Conservation (phyloP, 2,113 vertebrate genomes). For the Pitta sordida region DNA sequence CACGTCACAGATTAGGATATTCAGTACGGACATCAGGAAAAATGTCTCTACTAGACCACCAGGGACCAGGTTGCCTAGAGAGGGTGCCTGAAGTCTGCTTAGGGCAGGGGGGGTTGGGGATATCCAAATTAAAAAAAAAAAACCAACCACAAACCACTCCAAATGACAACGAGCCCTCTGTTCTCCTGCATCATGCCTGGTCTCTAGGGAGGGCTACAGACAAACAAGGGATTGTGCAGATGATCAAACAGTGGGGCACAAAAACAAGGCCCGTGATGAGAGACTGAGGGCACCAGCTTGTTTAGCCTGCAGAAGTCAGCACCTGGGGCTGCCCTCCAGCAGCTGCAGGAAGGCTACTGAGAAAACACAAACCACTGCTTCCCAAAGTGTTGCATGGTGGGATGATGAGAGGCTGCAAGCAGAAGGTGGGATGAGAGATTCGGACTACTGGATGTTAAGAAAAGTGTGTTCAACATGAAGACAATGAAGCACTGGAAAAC, state of each 20-base stretch:
- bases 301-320: neutral
- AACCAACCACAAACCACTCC: neutral
- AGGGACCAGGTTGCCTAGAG: neutral
- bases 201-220: neutral
- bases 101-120: neutral
- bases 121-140: neutral
- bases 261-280: neutral
- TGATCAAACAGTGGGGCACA: neutral
- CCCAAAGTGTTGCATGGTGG: fast-evolving
- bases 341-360: neutral
- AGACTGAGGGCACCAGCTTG: neutral
- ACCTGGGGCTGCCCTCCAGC: neutral
- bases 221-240: slow-evolving; percentile 7
- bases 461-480: neutral
- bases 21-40: neutral
- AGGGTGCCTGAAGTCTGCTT: neutral
- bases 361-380: neutral
- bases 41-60: neutral
- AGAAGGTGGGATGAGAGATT: neutral
- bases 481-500: neutral
- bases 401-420: fast-evolving
- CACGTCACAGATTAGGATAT: neutral
- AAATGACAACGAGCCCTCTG: neutral
- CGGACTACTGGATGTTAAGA: neutral
- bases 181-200: neutral